Evolutionary conservation across 2,888 invertebrate species (phyloP).

Genomic region (Ennomos erosarius): DNA sequence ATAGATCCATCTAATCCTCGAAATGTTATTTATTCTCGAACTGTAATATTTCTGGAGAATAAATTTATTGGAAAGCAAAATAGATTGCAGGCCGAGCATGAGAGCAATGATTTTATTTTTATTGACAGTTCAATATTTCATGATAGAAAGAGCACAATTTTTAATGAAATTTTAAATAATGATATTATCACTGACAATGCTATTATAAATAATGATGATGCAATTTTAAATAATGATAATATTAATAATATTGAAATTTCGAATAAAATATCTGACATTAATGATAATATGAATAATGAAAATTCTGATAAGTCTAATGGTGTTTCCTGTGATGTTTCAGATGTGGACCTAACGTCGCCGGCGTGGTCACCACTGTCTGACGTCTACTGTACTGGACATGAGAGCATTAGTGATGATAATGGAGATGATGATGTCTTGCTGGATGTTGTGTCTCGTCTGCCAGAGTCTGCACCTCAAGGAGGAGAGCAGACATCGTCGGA

Average conservation of each 20-base stretch:
- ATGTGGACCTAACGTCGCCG: neutral
- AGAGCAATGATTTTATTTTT: neutral
- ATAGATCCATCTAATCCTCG: constrained; percentile 12
- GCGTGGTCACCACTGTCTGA: constrained; percentile 4
- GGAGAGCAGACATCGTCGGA: neutral
- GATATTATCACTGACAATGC: neutral
- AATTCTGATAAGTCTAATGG: neutral
- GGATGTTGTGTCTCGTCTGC: constrained; percentile 1
- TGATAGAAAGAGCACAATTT: no score
- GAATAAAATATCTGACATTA: neutral
- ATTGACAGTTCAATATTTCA: neutral
- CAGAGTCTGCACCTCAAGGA: neutral
- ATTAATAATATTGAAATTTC: neutral
- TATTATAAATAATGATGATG: neutral
- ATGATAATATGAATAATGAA: neutral
- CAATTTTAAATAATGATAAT: neutral
- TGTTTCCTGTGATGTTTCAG: neutral
- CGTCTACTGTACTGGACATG: neutral
- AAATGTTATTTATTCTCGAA: constrained; percentile 14
- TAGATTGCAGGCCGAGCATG: neutral
- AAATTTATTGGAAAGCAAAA: constrained; percentile 3
- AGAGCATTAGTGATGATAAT: neutral
- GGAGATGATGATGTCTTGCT: neutral
- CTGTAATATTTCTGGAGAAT: constrained; percentile 20
- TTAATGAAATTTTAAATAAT: neutral